These are phyloP conservation scores for Tetanocera ferruginea DNA, from an alignment of 2,888 invertebrate species.

Conservation along the genomic window DNA sequence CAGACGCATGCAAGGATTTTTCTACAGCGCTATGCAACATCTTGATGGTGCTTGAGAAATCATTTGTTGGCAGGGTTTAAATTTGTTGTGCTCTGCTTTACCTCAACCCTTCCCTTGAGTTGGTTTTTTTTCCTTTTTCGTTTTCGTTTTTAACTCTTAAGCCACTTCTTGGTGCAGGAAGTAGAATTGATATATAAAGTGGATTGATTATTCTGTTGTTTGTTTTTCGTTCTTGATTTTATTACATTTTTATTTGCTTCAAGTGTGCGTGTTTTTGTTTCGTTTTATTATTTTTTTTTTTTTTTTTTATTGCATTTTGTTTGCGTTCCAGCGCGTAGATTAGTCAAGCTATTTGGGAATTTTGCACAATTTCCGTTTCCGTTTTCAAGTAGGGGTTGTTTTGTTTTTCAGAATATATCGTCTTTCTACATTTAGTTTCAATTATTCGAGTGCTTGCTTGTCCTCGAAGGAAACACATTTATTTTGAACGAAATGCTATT, in stretches of 20 bases:
- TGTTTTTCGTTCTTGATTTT: constrained; percentile 46
- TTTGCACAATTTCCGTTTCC: constrained; percentile 62
- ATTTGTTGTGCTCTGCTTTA: neutral
- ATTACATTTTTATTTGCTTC: constrained; percentile 55
- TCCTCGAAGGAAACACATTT: constrained; percentile 21
- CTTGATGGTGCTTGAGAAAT: constrained; percentile 12
- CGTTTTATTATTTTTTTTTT: neutral
- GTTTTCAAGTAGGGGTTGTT: constrained; percentile 49
- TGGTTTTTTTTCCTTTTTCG: neutral
- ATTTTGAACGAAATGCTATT: neutral
- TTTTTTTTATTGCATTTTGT: neutral
- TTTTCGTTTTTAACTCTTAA: neutral
- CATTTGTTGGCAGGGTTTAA: neutral
- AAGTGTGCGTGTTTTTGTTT: constrained; percentile 43
- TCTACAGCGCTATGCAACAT: constrained; percentile 37
- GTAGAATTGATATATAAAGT: neutral
- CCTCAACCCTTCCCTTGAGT: neutral
- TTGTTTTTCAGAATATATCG: constrained; percentile 15
- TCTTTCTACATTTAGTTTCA: constrained; percentile 27
- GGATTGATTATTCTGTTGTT: constrained; percentile 35
- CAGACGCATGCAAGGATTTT: neutral
- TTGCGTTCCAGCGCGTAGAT: constrained; percentile 34
- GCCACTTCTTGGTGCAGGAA: neutral
- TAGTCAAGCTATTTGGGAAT: constrained; percentile 50
- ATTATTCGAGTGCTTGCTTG: constrained; percentile 33